These are phyloP conservation scores for Lithophane semibrunnea DNA, from an alignment of 2,888 invertebrate species.

Conservation along the genomic window DNA sequence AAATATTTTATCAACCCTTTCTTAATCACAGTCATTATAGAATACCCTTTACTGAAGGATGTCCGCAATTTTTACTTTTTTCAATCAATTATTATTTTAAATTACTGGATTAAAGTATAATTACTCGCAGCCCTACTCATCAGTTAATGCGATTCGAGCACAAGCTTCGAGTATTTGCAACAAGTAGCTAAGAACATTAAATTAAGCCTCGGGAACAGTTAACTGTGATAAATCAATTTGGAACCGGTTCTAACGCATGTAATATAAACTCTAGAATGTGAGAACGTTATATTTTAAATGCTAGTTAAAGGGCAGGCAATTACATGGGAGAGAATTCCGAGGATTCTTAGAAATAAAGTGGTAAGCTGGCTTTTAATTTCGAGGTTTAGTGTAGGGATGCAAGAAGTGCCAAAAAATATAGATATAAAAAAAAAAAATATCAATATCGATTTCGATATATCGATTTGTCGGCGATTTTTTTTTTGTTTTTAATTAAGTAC, in stretches of 20 bases:
- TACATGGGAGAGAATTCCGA: constrained; percentile 4
- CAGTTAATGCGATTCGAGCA: constrained; percentile 39
- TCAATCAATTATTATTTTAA: background rate
- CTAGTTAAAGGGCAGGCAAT: constrained; percentile 37
- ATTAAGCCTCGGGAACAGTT: constrained; percentile 56
- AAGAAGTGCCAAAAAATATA: too few relatives aligned
- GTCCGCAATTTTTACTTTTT: too few relatives aligned
- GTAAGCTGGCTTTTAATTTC: background rate
- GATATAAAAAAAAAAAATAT: too few relatives aligned
- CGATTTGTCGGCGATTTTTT: too few relatives aligned
- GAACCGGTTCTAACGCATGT: constrained; percentile 50
- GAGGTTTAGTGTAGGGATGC: too few relatives aligned
- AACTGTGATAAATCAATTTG: constrained; percentile 66
- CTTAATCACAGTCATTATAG: background rate
- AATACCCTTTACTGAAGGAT: background rate
- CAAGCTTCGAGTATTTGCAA: constrained; percentile 55
- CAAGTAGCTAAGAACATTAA: constrained; percentile 61
- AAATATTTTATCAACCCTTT: background rate
- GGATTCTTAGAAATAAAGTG: background rate
- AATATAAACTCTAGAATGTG: constrained; percentile 49
- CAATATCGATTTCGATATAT: too few relatives aligned
- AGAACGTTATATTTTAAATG: constrained; percentile 52
- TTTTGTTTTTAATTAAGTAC: too few relatives aligned
- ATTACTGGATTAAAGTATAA: background rate
- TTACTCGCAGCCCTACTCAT: constrained; percentile 44